Evolutionary conservation across 2,797 vertebrate species (phyloP).

Genomic region (Balearica regulorum): DNA sequence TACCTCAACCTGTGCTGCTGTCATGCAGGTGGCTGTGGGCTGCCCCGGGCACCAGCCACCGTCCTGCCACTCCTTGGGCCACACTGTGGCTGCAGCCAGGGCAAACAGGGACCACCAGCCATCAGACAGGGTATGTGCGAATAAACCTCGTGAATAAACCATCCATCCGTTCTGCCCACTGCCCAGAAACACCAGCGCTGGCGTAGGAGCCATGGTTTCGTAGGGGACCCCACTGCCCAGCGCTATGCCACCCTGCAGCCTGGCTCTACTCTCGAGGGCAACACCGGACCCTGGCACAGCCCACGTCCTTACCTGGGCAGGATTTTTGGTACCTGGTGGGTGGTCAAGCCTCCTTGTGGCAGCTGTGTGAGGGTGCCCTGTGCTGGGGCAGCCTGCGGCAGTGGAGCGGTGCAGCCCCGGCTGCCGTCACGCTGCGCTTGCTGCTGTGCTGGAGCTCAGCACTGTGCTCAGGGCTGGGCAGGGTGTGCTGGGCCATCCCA

Average conservation of each 20-base stretch:
- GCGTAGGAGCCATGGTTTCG: not conserved
- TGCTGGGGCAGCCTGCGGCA: not conserved
- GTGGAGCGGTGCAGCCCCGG: not conserved
- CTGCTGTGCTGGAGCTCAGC: not conserved
- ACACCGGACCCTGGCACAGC: not conserved
- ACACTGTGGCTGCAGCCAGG: accelerated
- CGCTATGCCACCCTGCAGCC: not conserved
- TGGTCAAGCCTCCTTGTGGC: not conserved
- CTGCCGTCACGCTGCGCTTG: accelerated
- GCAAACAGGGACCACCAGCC: accelerated
- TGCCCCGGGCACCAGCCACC: not conserved
- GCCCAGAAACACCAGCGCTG: not conserved
- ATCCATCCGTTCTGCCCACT: not conserved
- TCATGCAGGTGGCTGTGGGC: not conserved
- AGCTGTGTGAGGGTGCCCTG: not conserved
- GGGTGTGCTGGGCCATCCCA: not conserved
- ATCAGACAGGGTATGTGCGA: not conserved
- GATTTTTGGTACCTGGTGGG: not conserved
- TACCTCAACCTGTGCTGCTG: not conserved
- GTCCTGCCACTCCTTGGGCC: not conserved
- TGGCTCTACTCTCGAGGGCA: not conserved
- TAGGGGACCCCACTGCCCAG: not conserved
- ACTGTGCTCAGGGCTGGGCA: accelerated
- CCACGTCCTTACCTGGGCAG: not conserved
- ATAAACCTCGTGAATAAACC: not conserved